Evolutionary conservation across 2,888 invertebrate genomes (phyloP).

Genomic region (Ophioninae sp.): DNA sequence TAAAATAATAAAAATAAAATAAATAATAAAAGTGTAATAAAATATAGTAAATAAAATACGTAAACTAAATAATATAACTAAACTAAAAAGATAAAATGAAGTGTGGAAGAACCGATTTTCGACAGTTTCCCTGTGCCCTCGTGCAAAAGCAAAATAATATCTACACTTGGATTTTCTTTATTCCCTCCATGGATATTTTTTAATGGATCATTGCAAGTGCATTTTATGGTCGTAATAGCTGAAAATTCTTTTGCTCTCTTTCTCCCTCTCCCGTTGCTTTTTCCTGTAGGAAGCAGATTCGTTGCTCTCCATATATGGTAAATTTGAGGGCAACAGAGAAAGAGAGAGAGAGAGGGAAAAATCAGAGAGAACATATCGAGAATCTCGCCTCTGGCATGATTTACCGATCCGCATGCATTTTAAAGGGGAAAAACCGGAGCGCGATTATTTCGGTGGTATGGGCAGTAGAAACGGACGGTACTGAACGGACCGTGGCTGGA

Average conservation of each 20-base stretch:
- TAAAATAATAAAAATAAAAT: too few relatives aligned
- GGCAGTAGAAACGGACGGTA: slow-evolving; percentile 34
- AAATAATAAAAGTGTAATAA: too few relatives aligned
- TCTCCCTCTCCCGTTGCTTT: neutral
- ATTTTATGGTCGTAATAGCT: slow-evolving; percentile 57
- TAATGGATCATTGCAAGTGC: slow-evolving; percentile 39
- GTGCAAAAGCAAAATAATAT: too few relatives aligned
- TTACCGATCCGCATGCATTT: slow-evolving; percentile 75
- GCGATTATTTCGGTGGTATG: slow-evolving; percentile 40
- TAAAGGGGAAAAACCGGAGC: slow-evolving; percentile 64
- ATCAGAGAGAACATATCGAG: slow-evolving; percentile 43
- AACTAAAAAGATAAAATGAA: neutral
- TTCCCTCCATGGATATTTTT: too few relatives aligned
- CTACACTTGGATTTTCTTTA: too few relatives aligned
- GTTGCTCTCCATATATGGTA: neutral
- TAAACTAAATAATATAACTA: too few relatives aligned
- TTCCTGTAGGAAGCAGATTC: neutral
- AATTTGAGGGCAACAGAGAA: neutral
- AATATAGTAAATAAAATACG: too few relatives aligned
- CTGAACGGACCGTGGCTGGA: slow-evolving; percentile 39
- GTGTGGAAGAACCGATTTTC: neutral
- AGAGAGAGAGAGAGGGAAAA: neutral
- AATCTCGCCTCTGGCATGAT: slow-evolving; percentile 69
- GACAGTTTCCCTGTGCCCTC: slow-evolving; percentile 3
- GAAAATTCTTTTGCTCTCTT: slow-evolving; percentile 8